Percentiles rank a stretch among this genome's conserved stretches.
phyloP scores from a whole-genome alignment of 2,888 invertebrate genomes.

The Pocota personata region DNA sequence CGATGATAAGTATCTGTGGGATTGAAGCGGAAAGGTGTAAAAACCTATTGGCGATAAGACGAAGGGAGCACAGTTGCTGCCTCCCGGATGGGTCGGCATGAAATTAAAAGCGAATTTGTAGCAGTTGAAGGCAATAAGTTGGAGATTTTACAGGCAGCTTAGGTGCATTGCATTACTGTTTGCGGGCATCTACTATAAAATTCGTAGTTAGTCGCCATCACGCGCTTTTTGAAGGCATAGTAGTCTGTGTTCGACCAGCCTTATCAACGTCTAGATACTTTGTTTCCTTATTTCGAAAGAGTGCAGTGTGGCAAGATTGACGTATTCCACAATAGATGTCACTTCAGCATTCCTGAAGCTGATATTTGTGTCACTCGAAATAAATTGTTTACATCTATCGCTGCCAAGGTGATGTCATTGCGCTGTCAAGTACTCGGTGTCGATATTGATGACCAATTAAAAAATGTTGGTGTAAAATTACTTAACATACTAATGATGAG shows the following conservation, averaged over 20 bases:
- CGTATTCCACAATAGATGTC: background rate
- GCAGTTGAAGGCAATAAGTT: too few relatives aligned
- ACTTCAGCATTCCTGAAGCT: background rate
- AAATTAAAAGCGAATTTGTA: constrained; percentile 54
- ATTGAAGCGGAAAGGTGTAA: constrained; percentile 55
- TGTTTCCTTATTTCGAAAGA: background rate
- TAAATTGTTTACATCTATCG: background rate
- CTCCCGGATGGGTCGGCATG: constrained; percentile 34
- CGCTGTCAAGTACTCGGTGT: constrained; percentile 13
- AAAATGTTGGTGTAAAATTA: constrained; percentile 49
- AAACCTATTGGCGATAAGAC: constrained; percentile 44
- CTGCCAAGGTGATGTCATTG: constrained; percentile 30
- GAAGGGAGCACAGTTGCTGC: background rate
- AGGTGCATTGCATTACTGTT: background rate
- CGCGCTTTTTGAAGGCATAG: constrained; percentile 15
- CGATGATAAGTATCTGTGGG: constrained; percentile 41
- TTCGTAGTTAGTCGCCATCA: constrained; percentile 36
- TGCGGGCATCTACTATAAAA: constrained; percentile 37
- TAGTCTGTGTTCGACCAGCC: constrained; percentile 29
- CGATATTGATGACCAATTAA: constrained; percentile 49
- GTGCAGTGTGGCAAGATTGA: background rate
- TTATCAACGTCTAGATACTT: background rate
- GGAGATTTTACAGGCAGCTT: background rate
- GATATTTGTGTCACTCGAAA: background rate
- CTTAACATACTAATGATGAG: constrained; percentile 18